Evolutionary conservation across 1,140 invertebrate genomes (phyloP).

Genomic region (Gonatopus flavifemur): DNA sequence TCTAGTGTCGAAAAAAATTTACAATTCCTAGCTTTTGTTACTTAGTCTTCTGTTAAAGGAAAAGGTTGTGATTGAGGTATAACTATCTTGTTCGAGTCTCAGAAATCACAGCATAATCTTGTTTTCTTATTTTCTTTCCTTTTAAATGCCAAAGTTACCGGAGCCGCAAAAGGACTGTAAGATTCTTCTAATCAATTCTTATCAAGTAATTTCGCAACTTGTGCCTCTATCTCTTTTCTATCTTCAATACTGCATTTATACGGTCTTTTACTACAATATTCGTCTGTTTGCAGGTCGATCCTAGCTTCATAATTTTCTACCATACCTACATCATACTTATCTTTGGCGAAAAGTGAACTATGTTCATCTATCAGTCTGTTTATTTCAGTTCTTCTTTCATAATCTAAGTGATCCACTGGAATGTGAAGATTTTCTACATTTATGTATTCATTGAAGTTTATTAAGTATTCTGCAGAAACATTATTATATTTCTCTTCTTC

Average conservation of each 20-base stretch:
- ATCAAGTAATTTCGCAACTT: conserved; percentile 39
- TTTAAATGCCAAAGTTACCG: not conserved
- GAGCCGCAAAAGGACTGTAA: too few species aligned
- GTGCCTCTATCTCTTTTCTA: conserved; percentile 42
- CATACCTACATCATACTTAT: too few species aligned
- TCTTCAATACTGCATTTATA: too few species aligned
- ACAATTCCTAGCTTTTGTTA: not conserved
- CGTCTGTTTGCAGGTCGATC: too few species aligned
- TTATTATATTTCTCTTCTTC: not conserved
- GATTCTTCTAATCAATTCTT: conserved; percentile 43
- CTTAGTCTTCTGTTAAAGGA: not conserved
- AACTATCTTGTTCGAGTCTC: not conserved
- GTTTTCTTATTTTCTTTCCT: not conserved
- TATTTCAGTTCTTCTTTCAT: conserved; percentile 17
- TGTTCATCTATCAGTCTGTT: conserved; percentile 27
- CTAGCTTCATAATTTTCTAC: too few species aligned
- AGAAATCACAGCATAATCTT: conserved; percentile 9
- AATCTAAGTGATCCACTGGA: too few species aligned
- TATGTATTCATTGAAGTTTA: conserved; percentile 25
- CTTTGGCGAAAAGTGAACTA: conserved; percentile 40
- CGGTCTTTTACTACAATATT: conserved; percentile 39
- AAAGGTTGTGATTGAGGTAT: conserved; percentile 1
- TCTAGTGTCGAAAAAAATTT: conserved; percentile 37
- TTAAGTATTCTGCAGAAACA: too few species aligned
- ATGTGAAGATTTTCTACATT: conserved; percentile 19